These are phyloP conservation scores for Megaceryle alcyon DNA, from an alignment of 2,797 vertebrate species.

Conservation along the genomic window DNA sequence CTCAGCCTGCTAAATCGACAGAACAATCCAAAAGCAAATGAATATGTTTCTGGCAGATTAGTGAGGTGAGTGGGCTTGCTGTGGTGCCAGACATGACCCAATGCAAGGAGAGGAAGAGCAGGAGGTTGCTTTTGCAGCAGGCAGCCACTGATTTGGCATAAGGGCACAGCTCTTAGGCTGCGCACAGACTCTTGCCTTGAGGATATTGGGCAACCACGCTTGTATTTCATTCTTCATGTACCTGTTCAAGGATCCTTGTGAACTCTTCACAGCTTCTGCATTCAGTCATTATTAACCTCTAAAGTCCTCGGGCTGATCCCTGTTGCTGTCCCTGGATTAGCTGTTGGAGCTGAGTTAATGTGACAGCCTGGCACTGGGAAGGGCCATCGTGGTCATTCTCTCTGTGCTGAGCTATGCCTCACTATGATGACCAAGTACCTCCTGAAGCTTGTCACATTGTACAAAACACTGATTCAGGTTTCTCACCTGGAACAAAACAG, in stretches of 20 bases:
- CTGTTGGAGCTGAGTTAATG: neutral
- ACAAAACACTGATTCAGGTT: neutral
- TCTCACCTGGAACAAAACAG: neutral
- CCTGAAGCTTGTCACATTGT: neutral
- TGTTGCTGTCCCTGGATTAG: neutral
- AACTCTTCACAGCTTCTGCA: neutral
- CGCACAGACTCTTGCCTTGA: accelerated
- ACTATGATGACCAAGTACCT: neutral
- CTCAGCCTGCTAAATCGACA: neutral
- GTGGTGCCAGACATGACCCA: neutral
- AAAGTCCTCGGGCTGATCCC: neutral
- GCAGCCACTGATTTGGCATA: neutral
- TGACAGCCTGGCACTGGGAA: neutral
- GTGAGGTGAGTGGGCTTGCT: neutral
- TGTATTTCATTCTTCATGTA: neutral
- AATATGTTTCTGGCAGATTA: neutral
- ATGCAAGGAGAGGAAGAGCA: neutral
- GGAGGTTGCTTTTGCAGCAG: neutral
- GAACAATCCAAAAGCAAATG: neutral
- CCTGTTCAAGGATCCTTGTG: neutral
- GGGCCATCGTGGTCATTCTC: neutral
- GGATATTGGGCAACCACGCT: neutral
- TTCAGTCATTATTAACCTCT: neutral
- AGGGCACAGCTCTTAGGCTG: neutral
- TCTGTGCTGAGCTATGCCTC: neutral